Evolutionary conservation across 2,113 vertebrate genomes (phyloP).

Genomic region (Oreochromis aureus): DNA sequence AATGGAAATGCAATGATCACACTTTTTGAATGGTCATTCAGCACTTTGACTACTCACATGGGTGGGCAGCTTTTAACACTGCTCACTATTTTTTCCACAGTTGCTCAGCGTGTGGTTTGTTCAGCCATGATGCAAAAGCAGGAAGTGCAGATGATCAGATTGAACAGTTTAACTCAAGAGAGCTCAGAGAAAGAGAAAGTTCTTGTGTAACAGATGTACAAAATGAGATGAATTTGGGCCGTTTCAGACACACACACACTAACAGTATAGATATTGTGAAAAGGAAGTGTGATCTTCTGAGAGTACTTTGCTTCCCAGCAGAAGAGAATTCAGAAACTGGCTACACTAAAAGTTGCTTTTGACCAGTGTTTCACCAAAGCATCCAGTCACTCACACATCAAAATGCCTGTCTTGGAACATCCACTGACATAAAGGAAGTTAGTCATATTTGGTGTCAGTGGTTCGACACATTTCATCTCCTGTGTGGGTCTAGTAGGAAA

Average conservation of each 20-base stretch:
- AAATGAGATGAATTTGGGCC: neutral
- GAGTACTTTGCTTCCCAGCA: neutral
- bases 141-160: neutral
- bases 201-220: neutral
- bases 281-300: neutral
- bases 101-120: neutral
- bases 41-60: neutral
- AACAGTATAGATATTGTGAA: neutral
- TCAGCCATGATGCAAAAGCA: neutral
- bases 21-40: neutral
- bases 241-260: neutral
- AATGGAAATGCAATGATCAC: neutral
- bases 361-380: neutral
- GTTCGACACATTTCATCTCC: neutral
- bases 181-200: neutral
- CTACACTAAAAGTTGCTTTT: neutral
- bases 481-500: neutral
- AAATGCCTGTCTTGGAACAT: neutral
- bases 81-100: neutral
- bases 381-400: neutral
- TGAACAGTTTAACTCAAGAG: neutral
- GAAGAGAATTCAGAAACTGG: neutral
- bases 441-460: neutral
- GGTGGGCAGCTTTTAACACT: neutral
- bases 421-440: fast-evolving